Percentiles rank a stretch among this genome's conserved stretches.
Conservation (phyloP, 2,113 vertebrate species). For the Atrichornis clamosus region DNA sequence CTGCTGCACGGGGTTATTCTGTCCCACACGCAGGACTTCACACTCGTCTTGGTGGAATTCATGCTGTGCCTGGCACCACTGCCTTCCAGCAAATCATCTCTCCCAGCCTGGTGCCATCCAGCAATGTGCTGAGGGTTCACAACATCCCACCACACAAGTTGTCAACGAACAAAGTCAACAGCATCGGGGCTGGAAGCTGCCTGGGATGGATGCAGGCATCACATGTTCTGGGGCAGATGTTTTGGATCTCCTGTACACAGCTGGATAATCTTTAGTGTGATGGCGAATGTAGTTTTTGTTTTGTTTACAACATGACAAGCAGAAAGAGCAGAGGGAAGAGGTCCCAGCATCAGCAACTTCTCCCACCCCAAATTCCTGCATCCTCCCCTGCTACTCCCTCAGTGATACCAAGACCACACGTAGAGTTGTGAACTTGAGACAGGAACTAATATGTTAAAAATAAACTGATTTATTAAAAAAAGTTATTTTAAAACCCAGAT, state of each 20-base stretch:
- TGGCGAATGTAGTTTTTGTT: neutral
- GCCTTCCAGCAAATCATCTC: neutral
- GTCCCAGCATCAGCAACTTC: neutral
- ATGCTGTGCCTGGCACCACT: neutral
- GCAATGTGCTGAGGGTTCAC: neutral
- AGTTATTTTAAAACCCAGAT: conserved; percentile 22
- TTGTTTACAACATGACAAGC: neutral
- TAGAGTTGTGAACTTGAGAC: neutral
- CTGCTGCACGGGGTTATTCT: neutral
- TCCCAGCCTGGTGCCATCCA: neutral
- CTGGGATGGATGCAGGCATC: neutral
- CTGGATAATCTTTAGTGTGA: neutral
- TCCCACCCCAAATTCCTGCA: neutral
- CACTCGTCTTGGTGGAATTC: neutral
- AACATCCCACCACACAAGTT: neutral
- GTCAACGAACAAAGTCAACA: neutral
- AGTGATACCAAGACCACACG: neutral
- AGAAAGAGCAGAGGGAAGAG: neutral
- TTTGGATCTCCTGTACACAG: neutral
- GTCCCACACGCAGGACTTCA: neutral
- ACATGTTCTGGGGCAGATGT: neutral
- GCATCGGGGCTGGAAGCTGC: neutral
- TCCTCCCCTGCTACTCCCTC: neutral
- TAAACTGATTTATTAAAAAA: conserved; percentile 10
- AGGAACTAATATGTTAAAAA: conserved; percentile 26